Conservation (phyloP, 2,113 vertebrate species). For the Tachysurus vachellii region DNA sequence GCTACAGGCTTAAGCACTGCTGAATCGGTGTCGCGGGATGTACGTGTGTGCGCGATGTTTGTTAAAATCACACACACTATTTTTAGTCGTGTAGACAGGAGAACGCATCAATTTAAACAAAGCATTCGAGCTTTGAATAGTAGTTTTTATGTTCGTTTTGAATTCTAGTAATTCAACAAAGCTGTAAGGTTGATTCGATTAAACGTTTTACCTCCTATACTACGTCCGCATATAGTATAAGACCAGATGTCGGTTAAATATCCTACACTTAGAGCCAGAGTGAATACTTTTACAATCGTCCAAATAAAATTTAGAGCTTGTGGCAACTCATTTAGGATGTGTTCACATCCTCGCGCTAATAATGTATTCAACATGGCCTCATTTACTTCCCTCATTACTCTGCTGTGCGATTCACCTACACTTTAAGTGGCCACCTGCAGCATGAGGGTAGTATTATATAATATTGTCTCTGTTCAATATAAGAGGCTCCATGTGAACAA, state of each 20-base stretch:
- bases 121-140: neutral
- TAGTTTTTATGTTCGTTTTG: neutral
- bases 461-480: too few relatives aligned
- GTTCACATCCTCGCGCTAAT: neutral
- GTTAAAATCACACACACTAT: neutral
- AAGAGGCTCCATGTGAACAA: too few relatives aligned
- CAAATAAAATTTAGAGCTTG: neutral
- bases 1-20: neutral
- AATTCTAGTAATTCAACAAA: neutral
- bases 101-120: neutral
- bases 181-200: neutral
- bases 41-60: neutral
- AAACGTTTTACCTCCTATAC: neutral
- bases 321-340: neutral
- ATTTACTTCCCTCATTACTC: neutral
- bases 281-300: neutral
- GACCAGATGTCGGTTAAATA: neutral
- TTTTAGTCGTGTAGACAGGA: neutral
- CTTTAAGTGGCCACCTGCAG: neutral
- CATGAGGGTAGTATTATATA: too few relatives aligned
- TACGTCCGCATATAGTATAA: neutral
- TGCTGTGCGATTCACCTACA: neutral
- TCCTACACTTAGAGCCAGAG: neutral
- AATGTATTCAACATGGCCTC: neutral
- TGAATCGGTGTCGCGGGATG: neutral